Evolutionary conservation across 2,113 vertebrate genomes (phyloP), one percentile per base, ranked within the genome.

Genomic region (Cariama cristata): DNA sequence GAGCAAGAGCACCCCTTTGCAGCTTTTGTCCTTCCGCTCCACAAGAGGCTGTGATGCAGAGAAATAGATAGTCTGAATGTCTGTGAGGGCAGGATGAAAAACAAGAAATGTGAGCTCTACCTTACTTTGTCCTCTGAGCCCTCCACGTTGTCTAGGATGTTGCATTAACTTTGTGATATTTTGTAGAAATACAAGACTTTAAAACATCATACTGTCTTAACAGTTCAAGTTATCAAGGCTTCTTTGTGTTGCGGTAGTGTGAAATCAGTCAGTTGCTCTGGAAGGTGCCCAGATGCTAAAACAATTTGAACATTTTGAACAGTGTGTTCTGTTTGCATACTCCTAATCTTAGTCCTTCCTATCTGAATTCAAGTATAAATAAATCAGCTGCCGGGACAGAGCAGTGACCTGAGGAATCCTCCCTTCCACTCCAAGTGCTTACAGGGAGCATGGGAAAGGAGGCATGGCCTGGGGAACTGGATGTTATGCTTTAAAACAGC

Each of bases 231-330:
- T 90, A 77, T 38, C 1, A n/a, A 83, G 63, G 63, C 60, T n/a
- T 66, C 42, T 76, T 87, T 74, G 26, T 67, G 86, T 96, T 97
- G 67, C 92, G 67, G 67, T 90, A 49, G 83, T 79, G 68, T 82
- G 77, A 44, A 35, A 86, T 91, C 74, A 94, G 62, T 83, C 71
- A 83, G 45, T 67, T 87, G 69, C 73, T 96, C 67, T 74, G 30
- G 7, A 77, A 91, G 53, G 56, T 92, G 68, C 49, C 30, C 32
- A 62, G 74, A 40, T 94, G 64, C 76, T 91, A 49, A 94, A 94
- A 33, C 22, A 68, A 27, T 63, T 32, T 56, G 27, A 89, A 49
- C 19, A 64, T 88, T 90, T 79, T 63, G 47, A 84, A 63, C 38
- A 26, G 53, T 49, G 55, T 56, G 23, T 95, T 82, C 76, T 86